phyloP scores from a whole-genome alignment of 2,113 vertebrate genomes.

The Cromileptes altivelis region DNA sequence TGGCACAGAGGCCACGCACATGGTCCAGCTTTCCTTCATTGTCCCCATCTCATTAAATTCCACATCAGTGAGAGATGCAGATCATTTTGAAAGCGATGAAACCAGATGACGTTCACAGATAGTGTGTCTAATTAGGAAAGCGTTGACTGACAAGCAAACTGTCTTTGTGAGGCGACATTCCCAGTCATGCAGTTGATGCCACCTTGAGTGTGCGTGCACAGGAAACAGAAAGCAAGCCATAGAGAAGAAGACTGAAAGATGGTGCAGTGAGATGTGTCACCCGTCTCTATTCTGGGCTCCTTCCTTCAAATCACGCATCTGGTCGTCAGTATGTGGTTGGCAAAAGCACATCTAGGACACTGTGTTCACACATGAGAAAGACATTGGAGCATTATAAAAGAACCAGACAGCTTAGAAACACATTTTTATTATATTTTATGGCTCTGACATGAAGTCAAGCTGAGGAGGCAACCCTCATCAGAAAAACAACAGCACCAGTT shows the following conservation, averaged over 20 bases:
- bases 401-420: slow-evolving; percentile 1
- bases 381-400: slow-evolving; percentile 10
- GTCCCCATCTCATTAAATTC: slow-evolving; percentile 63
- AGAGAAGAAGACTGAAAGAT: slow-evolving; percentile 17
- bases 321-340: slow-evolving; percentile 38
- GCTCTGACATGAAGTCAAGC: not conserved
- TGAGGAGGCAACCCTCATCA: not conserved
- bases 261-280: slow-evolving; percentile 33
- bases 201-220: not conserved
- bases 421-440: not conserved
- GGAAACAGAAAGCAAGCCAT: slow-evolving; percentile 7
- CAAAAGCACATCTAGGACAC: slow-evolving; percentile 44
- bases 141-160: slow-evolving; percentile 57
- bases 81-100: slow-evolving; percentile 42
- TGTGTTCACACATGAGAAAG: slow-evolving; percentile 31
- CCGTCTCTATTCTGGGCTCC: slow-evolving; percentile 29
- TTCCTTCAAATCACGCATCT: slow-evolving; percentile 41
- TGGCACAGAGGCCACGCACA: slow-evolving; percentile 40
- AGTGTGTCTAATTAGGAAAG: slow-evolving; percentile 50
- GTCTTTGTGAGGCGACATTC: slow-evolving; percentile 10
- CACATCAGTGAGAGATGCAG: slow-evolving; percentile 20
- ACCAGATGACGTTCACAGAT: slow-evolving; percentile 48
- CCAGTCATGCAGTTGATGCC: slow-evolving; percentile 20
- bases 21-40: slow-evolving; percentile 45
- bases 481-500: not conserved